Conservation (phyloP, 2,113 vertebrate genomes). For the Cyprinodon brontotheroides region DNA sequence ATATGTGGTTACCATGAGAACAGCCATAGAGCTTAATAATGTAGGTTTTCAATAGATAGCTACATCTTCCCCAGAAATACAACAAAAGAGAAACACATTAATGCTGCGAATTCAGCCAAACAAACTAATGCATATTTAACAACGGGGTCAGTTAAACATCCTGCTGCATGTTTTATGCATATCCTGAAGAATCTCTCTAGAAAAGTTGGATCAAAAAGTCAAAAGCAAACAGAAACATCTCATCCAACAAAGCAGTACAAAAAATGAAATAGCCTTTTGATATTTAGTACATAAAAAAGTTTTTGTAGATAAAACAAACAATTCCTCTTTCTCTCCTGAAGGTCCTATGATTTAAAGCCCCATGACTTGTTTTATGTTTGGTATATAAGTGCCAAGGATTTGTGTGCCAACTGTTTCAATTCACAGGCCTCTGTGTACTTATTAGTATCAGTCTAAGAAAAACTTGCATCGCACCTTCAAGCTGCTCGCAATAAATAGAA, state of each 20-base stretch:
- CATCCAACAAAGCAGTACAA: background rate
- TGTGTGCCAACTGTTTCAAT: too few relatives aligned
- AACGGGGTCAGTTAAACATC: background rate
- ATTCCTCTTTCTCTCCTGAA: too few relatives aligned
- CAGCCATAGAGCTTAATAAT: background rate
- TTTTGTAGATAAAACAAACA: too few relatives aligned
- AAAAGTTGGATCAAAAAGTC: background rate
- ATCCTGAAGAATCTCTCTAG: background rate
- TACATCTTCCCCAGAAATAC: background rate
- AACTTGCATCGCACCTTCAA: too few relatives aligned
- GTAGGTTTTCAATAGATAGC: background rate
- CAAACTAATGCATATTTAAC: constrained; percentile 1
- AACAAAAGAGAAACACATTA: background rate
- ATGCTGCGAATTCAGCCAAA: background rate
- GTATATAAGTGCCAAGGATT: too few relatives aligned
- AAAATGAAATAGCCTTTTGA: background rate
- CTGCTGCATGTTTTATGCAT: background rate
- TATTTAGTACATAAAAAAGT: background rate
- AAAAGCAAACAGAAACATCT: background rate
- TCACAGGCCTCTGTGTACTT: too few relatives aligned
- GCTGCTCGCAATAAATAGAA: too few relatives aligned
- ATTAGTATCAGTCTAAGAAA: too few relatives aligned
- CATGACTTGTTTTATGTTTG: too few relatives aligned
- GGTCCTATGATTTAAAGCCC: too few relatives aligned
- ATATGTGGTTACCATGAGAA: background rate